Base-by-base conservation (phyloP, 2,797 vertebrate species). In the Delichon dasypus region DNA sequence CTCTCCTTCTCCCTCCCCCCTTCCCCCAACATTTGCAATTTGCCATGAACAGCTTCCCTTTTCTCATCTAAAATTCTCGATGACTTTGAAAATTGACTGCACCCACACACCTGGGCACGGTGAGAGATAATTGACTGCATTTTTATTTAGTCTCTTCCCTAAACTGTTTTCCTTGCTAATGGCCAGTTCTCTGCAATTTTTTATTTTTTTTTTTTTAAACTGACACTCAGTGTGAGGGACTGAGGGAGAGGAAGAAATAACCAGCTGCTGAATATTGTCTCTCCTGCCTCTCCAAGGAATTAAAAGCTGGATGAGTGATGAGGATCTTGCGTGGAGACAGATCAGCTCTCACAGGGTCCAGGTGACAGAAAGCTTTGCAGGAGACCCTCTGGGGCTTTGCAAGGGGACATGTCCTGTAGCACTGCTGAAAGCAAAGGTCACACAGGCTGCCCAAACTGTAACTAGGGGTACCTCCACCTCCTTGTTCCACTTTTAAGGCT, bases 141-240 rank as follows among this genome's bases (percentile, higher is more conserved):
- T 96, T 91, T 88, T 93, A 96, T 95, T 96, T 84, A 38, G n/a
- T 73, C 93, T 70, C 88, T 97, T 97, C 94, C 83, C 89, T 93
- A 95, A 94, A 96, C 96, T 94, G 96, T 97, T 97, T 96, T 94
- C 94, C 77, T 96, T 96, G 74, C 93, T 95, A 96, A 97, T 95
- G 94, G 94, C 89, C 91, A 94, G 87, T 94, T 92, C 94, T 47
- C 85, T 86, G 87, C 88, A 72, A 34, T 89, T 89, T 88, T 94
- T 68, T 93, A 87, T 88, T 92, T 61, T 72, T 67, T 70, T 93
- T 88, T 88, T 92, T 61, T 72, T 67, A 42, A 94, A 47, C 95
- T 94, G 94, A 94, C 93, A 93, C 80, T 64, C 57, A 3, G 19
- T 64, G 71, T 88, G 93, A 91, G 93, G 60, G 94, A 93, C 94